Conservation (phyloP, 1,140 invertebrate genomes). For the Physella acuta region DNA sequence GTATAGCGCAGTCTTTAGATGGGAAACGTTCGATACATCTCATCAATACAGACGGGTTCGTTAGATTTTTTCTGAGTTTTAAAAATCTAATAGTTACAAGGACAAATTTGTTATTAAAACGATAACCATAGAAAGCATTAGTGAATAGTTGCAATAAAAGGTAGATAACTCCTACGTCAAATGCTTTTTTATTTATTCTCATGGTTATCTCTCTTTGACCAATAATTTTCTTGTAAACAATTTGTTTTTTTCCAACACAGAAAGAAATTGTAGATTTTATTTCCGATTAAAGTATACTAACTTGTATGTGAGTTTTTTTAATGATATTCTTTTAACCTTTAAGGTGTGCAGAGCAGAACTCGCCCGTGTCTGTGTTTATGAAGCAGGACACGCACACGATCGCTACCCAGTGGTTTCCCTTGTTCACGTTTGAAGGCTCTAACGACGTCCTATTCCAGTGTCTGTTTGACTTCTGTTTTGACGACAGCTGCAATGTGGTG, state of each 20-base stretch:
- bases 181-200: too few relatives aligned
- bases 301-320: neutral
- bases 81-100: too few relatives aligned
- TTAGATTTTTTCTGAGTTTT: too few relatives aligned
- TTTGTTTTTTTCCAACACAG: too few relatives aligned
- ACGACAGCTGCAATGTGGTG: neutral
- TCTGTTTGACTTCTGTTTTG: slow-evolving; percentile 4
- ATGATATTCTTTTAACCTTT: neutral
- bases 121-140: too few relatives aligned
- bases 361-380: neutral
- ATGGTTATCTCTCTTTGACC: too few relatives aligned
- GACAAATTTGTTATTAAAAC: too few relatives aligned
- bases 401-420: neutral
- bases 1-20: neutral
- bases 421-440: neutral
- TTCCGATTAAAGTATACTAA: too few relatives aligned
- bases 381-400: neutral
- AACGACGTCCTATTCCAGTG: neutral
- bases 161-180: too few relatives aligned
- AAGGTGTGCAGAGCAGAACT: neutral
- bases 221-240: too few relatives aligned
- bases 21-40: neutral
- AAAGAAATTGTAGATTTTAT: too few relatives aligned
- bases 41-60: neutral
- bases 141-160: too few relatives aligned